Conservation (phyloP, 2,888 invertebrate species). For the Odontothrips loti region DNA sequence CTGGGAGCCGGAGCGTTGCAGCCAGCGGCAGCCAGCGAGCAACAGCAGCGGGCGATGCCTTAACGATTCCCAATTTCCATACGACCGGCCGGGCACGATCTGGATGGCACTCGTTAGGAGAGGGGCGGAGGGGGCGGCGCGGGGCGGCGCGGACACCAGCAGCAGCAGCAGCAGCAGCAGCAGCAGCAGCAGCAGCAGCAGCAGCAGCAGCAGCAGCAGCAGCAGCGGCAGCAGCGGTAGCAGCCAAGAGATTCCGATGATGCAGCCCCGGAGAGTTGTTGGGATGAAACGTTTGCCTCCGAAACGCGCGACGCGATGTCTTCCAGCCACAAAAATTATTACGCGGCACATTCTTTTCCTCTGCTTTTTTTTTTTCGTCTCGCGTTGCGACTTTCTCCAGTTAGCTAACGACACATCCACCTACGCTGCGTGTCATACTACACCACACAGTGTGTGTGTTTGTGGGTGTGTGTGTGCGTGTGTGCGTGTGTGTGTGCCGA, state of each 20-base stretch:
- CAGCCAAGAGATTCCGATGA: no score
- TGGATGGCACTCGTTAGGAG: not conserved
- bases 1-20: not conserved
- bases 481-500: not conserved
- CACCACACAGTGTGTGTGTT: not conserved
- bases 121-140: not conserved
- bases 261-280: no score
- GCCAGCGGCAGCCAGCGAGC: not conserved
- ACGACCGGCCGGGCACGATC: not conserved
- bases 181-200: no score
- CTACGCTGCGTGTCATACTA: not conserved
- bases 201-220: no score
- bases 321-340: not conserved
- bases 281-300: not conserved
- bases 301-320: not conserved
- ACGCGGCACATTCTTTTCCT: not conserved
- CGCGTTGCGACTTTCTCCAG: not conserved
- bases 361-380: not conserved
- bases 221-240: no score
- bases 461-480: not conserved
- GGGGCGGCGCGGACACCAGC: no score
- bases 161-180: no score
- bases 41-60: not conserved
- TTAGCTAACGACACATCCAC: no score
- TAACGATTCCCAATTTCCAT: conserved; percentile 26